These are phyloP conservation scores for Sebastes aleutianus DNA, from an alignment of 2,797 vertebrate genomes.

Conservation along the genomic window DNA sequence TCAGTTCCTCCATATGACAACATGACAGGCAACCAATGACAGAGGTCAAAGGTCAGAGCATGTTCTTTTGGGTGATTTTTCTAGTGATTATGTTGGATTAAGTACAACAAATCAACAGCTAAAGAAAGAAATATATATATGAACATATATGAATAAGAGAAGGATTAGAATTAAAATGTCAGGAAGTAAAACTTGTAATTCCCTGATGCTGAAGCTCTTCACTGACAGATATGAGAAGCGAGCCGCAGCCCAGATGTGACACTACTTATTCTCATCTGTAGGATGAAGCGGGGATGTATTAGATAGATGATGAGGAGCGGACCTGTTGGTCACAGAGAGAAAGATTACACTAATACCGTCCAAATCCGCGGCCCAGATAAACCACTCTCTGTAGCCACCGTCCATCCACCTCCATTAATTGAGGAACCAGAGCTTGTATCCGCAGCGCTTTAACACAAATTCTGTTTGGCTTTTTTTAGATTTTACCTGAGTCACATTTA, in stretches of 20 bases:
- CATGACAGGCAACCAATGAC: neutral
- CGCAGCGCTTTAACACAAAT: neutral
- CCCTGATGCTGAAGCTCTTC: neutral
- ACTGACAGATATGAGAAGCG: neutral
- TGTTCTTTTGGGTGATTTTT: neutral
- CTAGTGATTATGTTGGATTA: neutral
- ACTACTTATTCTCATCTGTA: constrained; percentile 3
- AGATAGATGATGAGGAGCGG: constrained; percentile 31
- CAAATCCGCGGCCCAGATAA: constrained; percentile 54
- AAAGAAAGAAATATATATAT: neutral
- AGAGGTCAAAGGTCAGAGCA: neutral
- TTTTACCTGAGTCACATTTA: neutral
- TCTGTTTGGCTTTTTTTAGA: neutral
- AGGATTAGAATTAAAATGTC: neutral
- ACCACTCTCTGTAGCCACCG: neutral
- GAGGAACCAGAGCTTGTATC: neutral
- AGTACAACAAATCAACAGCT: neutral
- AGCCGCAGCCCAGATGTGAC: constrained; percentile 29
- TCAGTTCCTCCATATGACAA: neutral
- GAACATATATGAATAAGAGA: too few relatives aligned
- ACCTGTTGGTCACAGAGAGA: constrained; percentile 50
- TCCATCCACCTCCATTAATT: neutral
- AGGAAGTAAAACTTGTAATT: neutral
- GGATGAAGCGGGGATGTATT: constrained; percentile 20
- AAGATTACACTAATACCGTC: constrained; percentile 65